A percentile compares a stretch with the other conserved stretches of the same genome.
These are phyloP conservation scores for Malacosoma neustria DNA, from an alignment of 2,888 invertebrate species.

Conservation along the genomic window DNA sequence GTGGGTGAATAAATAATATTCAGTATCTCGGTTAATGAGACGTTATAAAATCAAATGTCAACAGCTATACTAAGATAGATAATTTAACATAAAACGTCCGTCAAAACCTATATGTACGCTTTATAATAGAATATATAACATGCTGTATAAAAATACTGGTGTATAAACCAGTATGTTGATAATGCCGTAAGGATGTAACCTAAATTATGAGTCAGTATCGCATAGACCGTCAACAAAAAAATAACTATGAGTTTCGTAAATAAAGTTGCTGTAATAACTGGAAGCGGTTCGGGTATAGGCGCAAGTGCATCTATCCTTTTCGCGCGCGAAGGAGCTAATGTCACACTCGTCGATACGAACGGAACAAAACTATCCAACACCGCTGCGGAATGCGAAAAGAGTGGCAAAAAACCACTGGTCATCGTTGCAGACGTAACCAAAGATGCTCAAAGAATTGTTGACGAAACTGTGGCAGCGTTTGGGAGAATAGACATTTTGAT, in stretches of 20 bases:
- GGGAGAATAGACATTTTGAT: conserved; percentile 25
- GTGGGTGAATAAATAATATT: too few relatives aligned
- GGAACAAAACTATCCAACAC: conserved; percentile 17
- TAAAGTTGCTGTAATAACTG: conserved; percentile 30
- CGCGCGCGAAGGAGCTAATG: conserved; percentile 22
- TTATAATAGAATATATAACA: too few relatives aligned
- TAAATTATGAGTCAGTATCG: neutral
- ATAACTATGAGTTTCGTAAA: conserved; percentile 18
- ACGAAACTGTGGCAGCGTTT: conserved; percentile 18
- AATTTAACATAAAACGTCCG: too few relatives aligned
- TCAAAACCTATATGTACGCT: too few relatives aligned
- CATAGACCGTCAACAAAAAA: neutral
- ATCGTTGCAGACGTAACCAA: conserved; percentile 19
- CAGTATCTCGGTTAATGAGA: too few relatives aligned
- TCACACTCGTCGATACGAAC: conserved; percentile 23
- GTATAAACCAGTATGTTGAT: too few relatives aligned
- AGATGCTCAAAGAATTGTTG: conserved; percentile 14
- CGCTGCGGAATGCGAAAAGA: conserved; percentile 6
- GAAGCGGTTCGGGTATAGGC: conserved; percentile 30
- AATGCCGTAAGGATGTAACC: too few relatives aligned
- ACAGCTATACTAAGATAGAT: too few relatives aligned
- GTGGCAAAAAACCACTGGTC: conserved; percentile 10
- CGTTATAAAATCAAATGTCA: too few relatives aligned
- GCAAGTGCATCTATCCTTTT: conserved; percentile 23
- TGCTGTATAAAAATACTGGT: too few relatives aligned